phyloP scores from a whole-genome alignment of 2,797 vertebrate genomes.

The Syngnathus acus region DNA sequence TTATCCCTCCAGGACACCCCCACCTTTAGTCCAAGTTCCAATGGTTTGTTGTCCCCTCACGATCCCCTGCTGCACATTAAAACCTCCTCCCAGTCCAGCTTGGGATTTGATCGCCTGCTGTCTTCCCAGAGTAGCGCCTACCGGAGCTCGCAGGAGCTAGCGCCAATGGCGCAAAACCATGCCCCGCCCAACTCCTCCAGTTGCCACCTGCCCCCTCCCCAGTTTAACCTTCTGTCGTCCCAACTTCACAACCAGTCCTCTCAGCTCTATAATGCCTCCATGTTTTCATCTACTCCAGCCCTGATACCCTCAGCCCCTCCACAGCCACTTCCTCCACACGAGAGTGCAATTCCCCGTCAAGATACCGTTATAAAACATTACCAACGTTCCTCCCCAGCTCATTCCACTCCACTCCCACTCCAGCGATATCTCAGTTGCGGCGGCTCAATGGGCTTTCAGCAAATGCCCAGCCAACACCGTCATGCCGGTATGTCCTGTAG shows the following conservation, averaged over 20 bases:
- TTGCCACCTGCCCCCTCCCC: conserved; percentile 74
- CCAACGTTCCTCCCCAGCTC: conserved; percentile 72
- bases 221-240: conserved; percentile 83
- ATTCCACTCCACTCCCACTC: conserved; percentile 72
- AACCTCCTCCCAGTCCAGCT: conserved; percentile 75
- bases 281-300: conserved; percentile 73
- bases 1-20: conserved; percentile 82
- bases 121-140: conserved; percentile 72
- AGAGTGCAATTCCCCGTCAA: conserved; percentile 79
- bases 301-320: conserved; percentile 43
- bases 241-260: conserved; percentile 75
- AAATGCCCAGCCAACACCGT: conserved; percentile 69
- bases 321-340: conserved; percentile 66
- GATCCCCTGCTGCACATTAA: conserved; percentile 87
- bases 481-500: conserved; percentile 79
- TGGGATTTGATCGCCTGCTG: conserved; percentile 82
- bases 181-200: conserved; percentile 63
- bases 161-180: conserved; percentile 50
- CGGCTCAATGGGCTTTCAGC: conserved; percentile 72
- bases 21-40: conserved; percentile 83
- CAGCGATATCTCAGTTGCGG: conserved; percentile 85
- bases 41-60: conserved; percentile 84
- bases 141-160: conserved; percentile 69
- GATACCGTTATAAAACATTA: conserved; percentile 92
- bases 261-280: conserved; percentile 81